Base-by-base conservation (phyloP, 2,797 vertebrate species). In the Spheniscus humboldti region DNA sequence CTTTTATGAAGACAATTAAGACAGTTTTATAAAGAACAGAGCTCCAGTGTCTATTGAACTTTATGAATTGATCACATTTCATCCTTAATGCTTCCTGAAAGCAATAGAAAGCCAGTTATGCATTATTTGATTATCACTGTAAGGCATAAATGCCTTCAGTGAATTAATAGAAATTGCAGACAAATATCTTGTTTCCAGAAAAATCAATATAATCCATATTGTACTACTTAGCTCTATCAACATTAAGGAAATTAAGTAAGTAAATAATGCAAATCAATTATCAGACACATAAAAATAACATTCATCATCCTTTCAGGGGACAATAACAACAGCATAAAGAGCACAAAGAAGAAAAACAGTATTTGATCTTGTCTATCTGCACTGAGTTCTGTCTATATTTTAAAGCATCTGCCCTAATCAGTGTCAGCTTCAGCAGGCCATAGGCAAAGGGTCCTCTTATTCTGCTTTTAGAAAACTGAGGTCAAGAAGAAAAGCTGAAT, bases 121-220 rank as follows among this genome's bases (percentile, higher is more conserved):
- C 33, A 14, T 79, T 82, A 85, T 81, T 79, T 91, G 73, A 66
- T 91, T 75, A 72, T 78, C 64, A 60, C 56, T 59, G 22, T 62
- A 66, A 91, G 48, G 18, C 4, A 7, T 57, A 64, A 86, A 77
- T 28, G 7, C 60, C 41, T 95, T 74, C 62, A 90, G 55, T 30
- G 60, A 89, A 85, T 60, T 94, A 88, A 88, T 10, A 95, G 75
- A 74, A 87, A 93, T 62, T 47, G 9, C 60, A 79, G 37, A 76
- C 48, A 76, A 95, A 87, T 73, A 55, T 39, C 71, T 60, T 77
- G 31, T 68, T 88, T 86, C n/a, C 57, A 77, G 53, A 79, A 87
- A 87, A 74, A 92, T 79, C 92, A 75, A 83, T 89, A 83, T 28
- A 83, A 88, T 96, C 80, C 17, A 56, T 91, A 77, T 77, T 55